phyloP scores from a whole-genome alignment of 2,797 vertebrate genomes.

The Microctenopoma steveboyesi region DNA sequence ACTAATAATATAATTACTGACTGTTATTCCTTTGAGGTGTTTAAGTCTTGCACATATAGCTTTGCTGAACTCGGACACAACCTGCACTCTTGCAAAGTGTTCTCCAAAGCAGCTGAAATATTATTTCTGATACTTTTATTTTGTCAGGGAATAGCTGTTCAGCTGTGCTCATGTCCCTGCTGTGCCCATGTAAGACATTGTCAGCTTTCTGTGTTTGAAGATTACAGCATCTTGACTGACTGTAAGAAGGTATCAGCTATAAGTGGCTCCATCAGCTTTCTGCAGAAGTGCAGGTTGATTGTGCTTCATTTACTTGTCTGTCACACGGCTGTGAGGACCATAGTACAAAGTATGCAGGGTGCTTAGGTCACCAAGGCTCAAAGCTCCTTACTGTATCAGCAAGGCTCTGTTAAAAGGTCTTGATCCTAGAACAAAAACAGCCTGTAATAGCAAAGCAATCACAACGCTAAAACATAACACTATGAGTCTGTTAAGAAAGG shows the following conservation, averaged over 20 bases:
- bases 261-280: constrained; percentile 12
- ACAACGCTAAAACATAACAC: neutral
- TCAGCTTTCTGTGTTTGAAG: neutral
- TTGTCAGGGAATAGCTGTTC: neutral
- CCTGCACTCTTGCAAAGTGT: neutral
- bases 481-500: neutral
- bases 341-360: constrained; percentile 34
- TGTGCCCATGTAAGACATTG: neutral
- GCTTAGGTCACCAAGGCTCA: constrained; percentile 37
- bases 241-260: neutral
- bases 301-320: constrained; percentile 19
- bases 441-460: constrained; percentile 1
- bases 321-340: constrained; percentile 25
- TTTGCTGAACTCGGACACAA: constrained; percentile 5
- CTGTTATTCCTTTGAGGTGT: neutral
- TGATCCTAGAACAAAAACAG: constrained; percentile 32
- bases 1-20: constrained; percentile 4
- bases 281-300: constrained; percentile 29
- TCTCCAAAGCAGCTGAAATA: neutral
- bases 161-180: neutral
- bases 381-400: constrained; percentile 61
- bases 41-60: neutral
- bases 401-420: constrained; percentile 25
- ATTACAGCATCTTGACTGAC: neutral
- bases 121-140: neutral